These are phyloP conservation scores for Perodicticus potto DNA, from an alignment of 2,797 vertebrate genomes.

Conservation along the genomic window DNA sequence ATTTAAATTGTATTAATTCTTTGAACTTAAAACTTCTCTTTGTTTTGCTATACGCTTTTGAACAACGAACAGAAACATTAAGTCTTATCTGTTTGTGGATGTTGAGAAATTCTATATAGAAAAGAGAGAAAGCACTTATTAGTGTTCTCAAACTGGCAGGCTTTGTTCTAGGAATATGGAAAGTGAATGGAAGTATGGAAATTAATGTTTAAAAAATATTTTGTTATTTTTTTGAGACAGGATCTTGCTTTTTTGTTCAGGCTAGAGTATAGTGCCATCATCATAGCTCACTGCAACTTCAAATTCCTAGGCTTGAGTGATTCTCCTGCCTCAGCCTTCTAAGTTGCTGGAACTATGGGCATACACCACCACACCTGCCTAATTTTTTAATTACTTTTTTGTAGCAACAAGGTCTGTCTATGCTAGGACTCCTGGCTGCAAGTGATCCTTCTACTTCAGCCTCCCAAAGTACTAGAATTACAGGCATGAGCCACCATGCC, in stretches of 20 bases:
- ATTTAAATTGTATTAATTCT: slow-evolving; percentile 53
- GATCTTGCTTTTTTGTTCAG: neutral
- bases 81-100: slow-evolving; percentile 14
- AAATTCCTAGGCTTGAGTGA: neutral
- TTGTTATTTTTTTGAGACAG: neutral
- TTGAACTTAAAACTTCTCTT: slow-evolving; percentile 30
- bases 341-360: neutral
- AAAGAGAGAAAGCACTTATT: neutral
- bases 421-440: neutral
- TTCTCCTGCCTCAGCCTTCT: neutral
- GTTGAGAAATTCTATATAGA: slow-evolving; percentile 19
- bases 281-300: neutral
- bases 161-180: neutral
- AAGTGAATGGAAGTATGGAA: slow-evolving; percentile 41
- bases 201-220: slow-evolving; percentile 32
- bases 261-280: neutral
- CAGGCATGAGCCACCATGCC: neutral
- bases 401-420: neutral
- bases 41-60: slow-evolving; percentile 39
- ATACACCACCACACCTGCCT: neutral
- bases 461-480: neutral
- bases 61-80: slow-evolving; percentile 54
- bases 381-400: neutral
- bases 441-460: neutral
- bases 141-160: neutral